Conservation (phyloP, 1,140 invertebrate species). For the Philotrypesis tridentata region DNA sequence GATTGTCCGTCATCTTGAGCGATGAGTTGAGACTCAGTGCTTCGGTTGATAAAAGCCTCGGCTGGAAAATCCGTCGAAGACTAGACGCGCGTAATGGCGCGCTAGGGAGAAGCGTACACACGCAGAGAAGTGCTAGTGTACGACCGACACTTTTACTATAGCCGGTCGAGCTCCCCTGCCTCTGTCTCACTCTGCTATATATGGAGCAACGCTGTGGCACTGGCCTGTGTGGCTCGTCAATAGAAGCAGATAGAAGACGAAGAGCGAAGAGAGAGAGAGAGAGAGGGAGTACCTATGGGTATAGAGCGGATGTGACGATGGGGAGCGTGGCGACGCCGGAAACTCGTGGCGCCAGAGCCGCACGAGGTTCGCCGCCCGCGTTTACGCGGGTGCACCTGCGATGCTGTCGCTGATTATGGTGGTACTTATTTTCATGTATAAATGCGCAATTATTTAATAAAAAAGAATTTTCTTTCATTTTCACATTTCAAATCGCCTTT, state of each 20-base stretch:
- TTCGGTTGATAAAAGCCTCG: not conserved
- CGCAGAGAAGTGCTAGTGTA: too few relatives aligned
- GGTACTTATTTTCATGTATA: too few relatives aligned
- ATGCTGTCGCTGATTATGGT: too few relatives aligned
- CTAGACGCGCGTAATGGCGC: constrained; percentile 56
- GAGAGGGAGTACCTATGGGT: not conserved
- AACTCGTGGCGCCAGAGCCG: constrained; percentile 7
- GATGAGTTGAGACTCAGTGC: not conserved
- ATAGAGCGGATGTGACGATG: constrained; percentile 14
- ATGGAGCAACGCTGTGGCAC: not conserved
- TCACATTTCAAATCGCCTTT: too few relatives aligned
- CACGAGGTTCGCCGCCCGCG: not conserved
- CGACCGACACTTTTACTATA: not conserved
- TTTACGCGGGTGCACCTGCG: not conserved
- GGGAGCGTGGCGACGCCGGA: constrained; percentile 2
- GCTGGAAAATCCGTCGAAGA: not conserved
- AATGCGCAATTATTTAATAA: too few relatives aligned
- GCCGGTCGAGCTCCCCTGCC: not conserved
- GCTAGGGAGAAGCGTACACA: constrained; percentile 9
- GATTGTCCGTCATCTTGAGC: constrained; percentile 66
- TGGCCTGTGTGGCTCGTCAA: too few relatives aligned
- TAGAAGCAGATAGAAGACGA: too few relatives aligned
- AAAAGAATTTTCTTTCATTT: too few relatives aligned
- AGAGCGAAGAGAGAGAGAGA: not conserved
- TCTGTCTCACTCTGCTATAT: not conserved